Evolutionary conservation across 2,113 vertebrate genomes (phyloP).

Genomic region (Cygnus atratus): DNA sequence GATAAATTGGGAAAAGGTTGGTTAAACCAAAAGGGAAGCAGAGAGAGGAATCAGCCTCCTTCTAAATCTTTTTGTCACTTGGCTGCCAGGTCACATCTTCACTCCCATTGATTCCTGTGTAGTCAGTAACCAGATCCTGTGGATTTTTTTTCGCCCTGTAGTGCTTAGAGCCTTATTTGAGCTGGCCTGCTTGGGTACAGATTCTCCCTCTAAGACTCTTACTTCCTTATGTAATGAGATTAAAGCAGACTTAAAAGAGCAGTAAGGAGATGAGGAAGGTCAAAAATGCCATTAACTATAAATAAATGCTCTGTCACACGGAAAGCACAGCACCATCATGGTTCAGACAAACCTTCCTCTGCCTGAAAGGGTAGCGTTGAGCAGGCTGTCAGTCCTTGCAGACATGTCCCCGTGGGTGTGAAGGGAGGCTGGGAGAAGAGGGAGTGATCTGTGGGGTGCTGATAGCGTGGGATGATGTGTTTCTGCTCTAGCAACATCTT

Average conservation of each 20-base stretch:
- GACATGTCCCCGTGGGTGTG: background rate
- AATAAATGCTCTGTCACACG: background rate
- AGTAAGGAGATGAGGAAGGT: constrained; percentile 41
- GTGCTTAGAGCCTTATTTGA: constrained; percentile 7
- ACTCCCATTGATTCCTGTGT: background rate
- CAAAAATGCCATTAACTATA: constrained; percentile 25
- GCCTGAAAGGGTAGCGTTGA: background rate
- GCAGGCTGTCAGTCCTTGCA: background rate
- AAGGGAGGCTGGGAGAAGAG: background rate
- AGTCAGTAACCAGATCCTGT: background rate
- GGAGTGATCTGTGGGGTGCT: background rate
- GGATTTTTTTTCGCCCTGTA: background rate
- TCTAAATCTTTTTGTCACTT: background rate
- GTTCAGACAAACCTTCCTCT: background rate
- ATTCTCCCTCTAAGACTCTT: constrained; percentile 46
- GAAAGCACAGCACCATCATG: background rate
- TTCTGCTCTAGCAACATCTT: background rate
- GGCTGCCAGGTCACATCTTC: constrained; percentile 12
- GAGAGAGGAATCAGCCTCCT: background rate
- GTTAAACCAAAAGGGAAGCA: background rate
- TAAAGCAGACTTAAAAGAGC: constrained; percentile 48
- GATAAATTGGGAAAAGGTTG: background rate
- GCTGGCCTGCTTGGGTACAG: constrained; percentile 1
- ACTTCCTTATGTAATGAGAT: constrained; percentile 57
- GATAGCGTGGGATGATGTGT: background rate